Evolutionary conservation across 2,888 invertebrate species (phyloP).

Genomic region (Ophioninae sp.): DNA sequence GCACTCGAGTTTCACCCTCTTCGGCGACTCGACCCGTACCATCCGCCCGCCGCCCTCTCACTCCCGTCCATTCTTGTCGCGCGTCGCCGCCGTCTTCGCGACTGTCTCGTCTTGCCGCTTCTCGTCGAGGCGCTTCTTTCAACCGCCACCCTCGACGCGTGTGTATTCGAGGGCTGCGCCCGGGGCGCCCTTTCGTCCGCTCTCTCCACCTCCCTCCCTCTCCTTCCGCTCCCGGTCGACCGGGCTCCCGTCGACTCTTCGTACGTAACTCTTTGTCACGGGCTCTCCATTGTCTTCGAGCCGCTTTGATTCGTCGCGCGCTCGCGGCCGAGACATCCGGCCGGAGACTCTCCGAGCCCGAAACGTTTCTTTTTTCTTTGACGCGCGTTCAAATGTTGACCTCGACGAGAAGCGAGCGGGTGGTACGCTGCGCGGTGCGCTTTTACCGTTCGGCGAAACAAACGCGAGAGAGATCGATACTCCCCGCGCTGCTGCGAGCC

Average conservation of each 20-base stretch:
- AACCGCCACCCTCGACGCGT: constrained; percentile 37
- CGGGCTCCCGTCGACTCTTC: neutral
- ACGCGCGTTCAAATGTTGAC: no score
- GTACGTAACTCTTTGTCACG: constrained; percentile 11
- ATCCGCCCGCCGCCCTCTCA: no score
- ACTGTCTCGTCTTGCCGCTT: constrained; percentile 32
- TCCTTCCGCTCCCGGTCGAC: constrained; percentile 11
- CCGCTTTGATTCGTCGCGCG: constrained; percentile 64
- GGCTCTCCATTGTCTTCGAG: constrained; percentile 59
- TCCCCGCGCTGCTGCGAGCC: no score
- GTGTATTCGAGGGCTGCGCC: constrained; percentile 42
- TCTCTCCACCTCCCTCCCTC: constrained; percentile 32
- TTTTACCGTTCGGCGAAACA: no score
- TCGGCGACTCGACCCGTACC: constrained; percentile 46
- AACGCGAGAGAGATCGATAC: no score
- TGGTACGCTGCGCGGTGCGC: no score
- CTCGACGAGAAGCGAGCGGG: no score
- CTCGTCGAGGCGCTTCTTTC: constrained; percentile 33
- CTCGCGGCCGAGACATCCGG: no score
- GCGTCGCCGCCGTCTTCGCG: neutral
- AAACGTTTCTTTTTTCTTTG: no score
- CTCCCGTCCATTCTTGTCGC: constrained; percentile 26
- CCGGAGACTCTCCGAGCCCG: no score
- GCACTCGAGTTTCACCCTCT: constrained; percentile 59
- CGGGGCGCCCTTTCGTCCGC: constrained; percentile 30